Evolutionary conservation across 2,888 invertebrate species (phyloP), one percentile per base, ranked within the genome.

Genomic region (Macrosoma leucophasiata): DNA sequence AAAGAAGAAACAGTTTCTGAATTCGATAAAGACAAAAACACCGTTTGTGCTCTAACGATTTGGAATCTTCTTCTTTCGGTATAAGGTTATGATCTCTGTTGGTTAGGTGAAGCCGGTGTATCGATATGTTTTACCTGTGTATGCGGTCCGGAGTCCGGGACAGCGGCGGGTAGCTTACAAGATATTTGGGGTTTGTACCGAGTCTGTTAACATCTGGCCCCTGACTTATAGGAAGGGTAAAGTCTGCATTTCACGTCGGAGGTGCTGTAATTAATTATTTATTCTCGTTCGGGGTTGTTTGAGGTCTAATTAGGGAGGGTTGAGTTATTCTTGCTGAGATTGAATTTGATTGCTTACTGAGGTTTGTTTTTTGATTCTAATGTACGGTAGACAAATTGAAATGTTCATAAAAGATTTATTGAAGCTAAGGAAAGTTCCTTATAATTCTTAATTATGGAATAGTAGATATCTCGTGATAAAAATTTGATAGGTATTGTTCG

Each of bases 261-360:
- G 72, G 73, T 76, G 69, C 69, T 65, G 72, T 77, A 78, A 82
- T 84, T 82, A 84, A 78, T 82, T 76, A 81, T 79, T 78, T 72
- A 76, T 74, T 76, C 70, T 72, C 63, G 72, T 62, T 68, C 57
- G 55, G 58, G 63, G 59, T 62, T 67, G 59, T 61, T 67, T 66
- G 59, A 52, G 54, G 63, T 50, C 46, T 55, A 58, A 57, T 52
- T 48, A 50, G 55, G 42, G 42, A 47, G 57, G 62, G 62, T 49
- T 43, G 52, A 49, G 50, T 43, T 49, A 42, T 39, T 51, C 46
- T 54, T 34, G 29, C 29, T 31, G 21, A 41, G 39, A 44, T 41
- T 42, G 42, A 46, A 46, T 47, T 43, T 43, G 36, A 19, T 29
- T 35, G 35, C 9, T 18, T 18, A 13, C 33, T 23, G 25, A 24